Evolutionary conservation across 23 tunicate genomes (phyloP).

Genomic region (Diplosoma virens): DNA sequence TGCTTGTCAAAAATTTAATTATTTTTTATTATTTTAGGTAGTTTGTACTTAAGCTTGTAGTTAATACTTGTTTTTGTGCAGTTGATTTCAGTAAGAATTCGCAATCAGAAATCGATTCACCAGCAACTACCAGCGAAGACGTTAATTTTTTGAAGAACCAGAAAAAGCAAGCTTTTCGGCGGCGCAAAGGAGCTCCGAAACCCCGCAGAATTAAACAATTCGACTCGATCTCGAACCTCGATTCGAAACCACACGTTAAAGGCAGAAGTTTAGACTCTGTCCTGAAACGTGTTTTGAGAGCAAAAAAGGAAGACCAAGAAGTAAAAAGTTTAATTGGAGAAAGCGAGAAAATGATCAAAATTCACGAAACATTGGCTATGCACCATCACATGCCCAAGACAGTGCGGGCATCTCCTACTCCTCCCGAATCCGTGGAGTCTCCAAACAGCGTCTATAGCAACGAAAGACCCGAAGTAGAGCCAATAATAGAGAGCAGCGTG

Average conservation of each 20-base stretch:
- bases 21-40: no score
- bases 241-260: constrained; percentile 34
- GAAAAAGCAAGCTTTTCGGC: constrained; percentile 35
- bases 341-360: constrained; percentile 41
- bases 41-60: no score
- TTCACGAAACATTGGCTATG: constrained; percentile 59
- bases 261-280: constrained; percentile 60
- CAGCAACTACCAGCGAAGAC: no score
- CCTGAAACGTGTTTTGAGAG: constrained; percentile 64
- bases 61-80: not conserved
- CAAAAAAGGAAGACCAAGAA: constrained; percentile 1
- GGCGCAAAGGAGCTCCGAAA: constrained; percentile 61
- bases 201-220: constrained; percentile 47
- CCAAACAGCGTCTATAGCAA: constrained; percentile 51
- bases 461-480: constrained; percentile 36
- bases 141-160: not conserved
- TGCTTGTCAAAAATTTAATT: no score
- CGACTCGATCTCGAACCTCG: not conserved
- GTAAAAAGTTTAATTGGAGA: not conserved
- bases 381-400: constrained; percentile 43
- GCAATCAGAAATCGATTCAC: not conserved
- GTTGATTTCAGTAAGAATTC: not conserved
- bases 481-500: constrained; percentile 4
- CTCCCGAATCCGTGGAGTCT: constrained; percentile 56
- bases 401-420: constrained; percentile 14